A percentile compares a stretch with the other conserved stretches of the same genome.
Evolutionary conservation across 1,140 invertebrate genomes (phyloP).

Genomic region (Andricus grossulariae): DNA sequence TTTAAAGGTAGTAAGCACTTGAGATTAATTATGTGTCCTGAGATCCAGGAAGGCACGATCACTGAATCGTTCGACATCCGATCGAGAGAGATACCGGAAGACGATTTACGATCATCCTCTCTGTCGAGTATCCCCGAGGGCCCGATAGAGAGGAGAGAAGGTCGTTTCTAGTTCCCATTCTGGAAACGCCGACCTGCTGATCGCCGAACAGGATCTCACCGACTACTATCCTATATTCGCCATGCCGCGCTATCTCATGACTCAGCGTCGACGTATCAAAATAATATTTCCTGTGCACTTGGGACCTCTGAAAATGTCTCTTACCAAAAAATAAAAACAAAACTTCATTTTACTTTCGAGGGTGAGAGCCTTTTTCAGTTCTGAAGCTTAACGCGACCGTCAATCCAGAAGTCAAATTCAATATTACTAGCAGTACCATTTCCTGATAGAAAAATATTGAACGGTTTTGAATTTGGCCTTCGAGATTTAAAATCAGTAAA

Average conservation of each 20-base stretch:
- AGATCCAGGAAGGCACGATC: slow-evolving; percentile 37
- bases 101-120: slow-evolving; percentile 57
- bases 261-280: slow-evolving; percentile 29
- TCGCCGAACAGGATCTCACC: slow-evolving; percentile 38
- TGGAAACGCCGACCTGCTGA: slow-evolving; percentile 42
- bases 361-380: background rate
- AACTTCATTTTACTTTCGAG: slow-evolving; percentile 10
- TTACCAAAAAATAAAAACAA: slow-evolving; percentile 4
- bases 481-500: too few species aligned
- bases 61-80: slow-evolving; percentile 56
- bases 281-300: slow-evolving; percentile 24
- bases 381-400: background rate
- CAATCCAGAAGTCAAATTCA: background rate
- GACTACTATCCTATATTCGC: slow-evolving; percentile 23
- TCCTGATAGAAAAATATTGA: too few species aligned
- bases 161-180: slow-evolving; percentile 51
- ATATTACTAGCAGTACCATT: background rate
- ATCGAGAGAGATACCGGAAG: slow-evolving; percentile 56
- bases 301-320: slow-evolving; percentile 15
- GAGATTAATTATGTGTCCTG: slow-evolving; percentile 64
- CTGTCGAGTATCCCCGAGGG: slow-evolving; percentile 46
- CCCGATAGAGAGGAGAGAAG: slow-evolving; percentile 50
- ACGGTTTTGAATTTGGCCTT: too few species aligned
- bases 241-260: slow-evolving; percentile 15
- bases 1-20: slow-evolving; percentile 56